phyloP scores from a whole-genome alignment of 2,888 invertebrate species.

The Eulithis prunata region DNA sequence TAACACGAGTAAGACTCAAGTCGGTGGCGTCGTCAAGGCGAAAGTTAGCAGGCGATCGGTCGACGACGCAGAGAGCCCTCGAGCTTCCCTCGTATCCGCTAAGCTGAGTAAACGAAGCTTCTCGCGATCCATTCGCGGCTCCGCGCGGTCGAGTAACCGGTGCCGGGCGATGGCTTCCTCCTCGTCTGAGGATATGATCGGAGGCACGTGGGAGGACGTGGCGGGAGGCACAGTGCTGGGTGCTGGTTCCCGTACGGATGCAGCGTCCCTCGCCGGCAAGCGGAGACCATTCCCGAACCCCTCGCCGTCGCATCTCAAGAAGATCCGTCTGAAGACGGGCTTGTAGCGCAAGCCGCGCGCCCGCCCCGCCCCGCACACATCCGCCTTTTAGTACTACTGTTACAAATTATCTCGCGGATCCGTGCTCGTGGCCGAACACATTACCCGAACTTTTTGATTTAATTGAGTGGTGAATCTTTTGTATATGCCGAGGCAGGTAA shows the following conservation, averaged over 20 bases:
- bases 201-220: conserved; percentile 64
- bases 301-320: conserved; percentile 69
- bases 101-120: conserved; percentile 69
- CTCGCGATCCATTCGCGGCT: conserved; percentile 54
- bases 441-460: background rate
- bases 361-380: conserved; percentile 45
- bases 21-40: conserved; percentile 58
- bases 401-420: conserved; percentile 7
- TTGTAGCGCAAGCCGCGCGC: conserved; percentile 68
- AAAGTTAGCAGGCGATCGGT: conserved; percentile 63
- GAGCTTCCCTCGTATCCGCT: conserved; percentile 53
- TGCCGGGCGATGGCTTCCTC: conserved; percentile 64
- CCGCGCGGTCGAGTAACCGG: conserved; percentile 44
- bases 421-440: conserved; percentile 3
- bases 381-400: conserved; percentile 9
- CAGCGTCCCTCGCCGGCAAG: conserved; percentile 49
- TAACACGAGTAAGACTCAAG: conserved; percentile 68
- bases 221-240: conserved; percentile 57
- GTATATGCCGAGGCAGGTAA: background rate
- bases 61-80: conserved; percentile 66
- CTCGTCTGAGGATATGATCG: conserved; percentile 62
- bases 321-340: conserved; percentile 73
- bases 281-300: conserved; percentile 64
- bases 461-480: background rate
- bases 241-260: conserved; percentile 17